These are phyloP conservation scores for Etheostoma cragini DNA, from an alignment of 2,113 vertebrate species.

Conservation along the genomic window DNA sequence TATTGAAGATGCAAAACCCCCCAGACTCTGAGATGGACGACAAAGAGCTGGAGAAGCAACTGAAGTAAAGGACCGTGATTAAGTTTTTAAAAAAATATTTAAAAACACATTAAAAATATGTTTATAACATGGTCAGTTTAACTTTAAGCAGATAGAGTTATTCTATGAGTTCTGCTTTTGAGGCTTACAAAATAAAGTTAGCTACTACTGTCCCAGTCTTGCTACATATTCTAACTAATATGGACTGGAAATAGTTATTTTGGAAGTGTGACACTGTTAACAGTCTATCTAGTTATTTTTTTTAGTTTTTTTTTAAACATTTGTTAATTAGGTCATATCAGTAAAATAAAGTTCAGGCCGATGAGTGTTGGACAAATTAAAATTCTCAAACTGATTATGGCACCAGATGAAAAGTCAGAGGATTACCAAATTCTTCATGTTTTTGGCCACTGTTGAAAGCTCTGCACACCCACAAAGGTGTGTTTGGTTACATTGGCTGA, in stretches of 20 bases:
- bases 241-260: not conserved
- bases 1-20: fast-evolving
- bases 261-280: not conserved
- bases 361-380: not conserved
- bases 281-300: not conserved
- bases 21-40: conserved; percentile 48
- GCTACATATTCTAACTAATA: not conserved
- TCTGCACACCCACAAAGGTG: not conserved
- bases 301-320: too few relatives aligned
- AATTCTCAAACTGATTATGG: too few relatives aligned
- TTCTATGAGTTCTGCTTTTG: not conserved
- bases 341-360: not conserved
- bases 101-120: not conserved
- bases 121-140: not conserved
- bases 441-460: not conserved
- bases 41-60: conserved; percentile 51
- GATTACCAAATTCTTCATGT: not conserved
- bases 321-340: not conserved
- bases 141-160: not conserved
- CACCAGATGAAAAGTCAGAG: not conserved
- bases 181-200: not conserved
- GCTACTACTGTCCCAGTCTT: too few relatives aligned
- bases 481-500: not conserved
- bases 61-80: not conserved
- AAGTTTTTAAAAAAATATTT: not conserved